Conservation (phyloP, 2,888 invertebrate species). For the Andrena haemorrhoa region DNA sequence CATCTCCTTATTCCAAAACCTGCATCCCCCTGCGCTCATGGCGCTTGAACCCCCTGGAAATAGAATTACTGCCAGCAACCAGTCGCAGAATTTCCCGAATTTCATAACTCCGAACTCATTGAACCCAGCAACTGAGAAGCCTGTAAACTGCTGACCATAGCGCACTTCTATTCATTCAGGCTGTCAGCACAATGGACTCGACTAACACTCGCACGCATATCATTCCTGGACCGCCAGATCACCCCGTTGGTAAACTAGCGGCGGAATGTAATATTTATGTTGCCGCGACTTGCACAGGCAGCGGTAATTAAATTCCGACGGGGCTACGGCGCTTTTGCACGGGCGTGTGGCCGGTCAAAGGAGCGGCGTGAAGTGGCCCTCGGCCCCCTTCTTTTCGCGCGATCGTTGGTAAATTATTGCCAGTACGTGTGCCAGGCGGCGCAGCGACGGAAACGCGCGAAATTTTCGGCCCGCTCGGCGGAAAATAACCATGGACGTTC, state of each 20-base stretch:
- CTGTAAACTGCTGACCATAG: too few species aligned
- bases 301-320: constrained; percentile 6
- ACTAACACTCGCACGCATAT: too few species aligned
- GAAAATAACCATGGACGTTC: constrained; percentile 48
- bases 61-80: neutral
- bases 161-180: too few species aligned
- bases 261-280: neutral
- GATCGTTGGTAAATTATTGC: constrained; percentile 38
- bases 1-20: neutral
- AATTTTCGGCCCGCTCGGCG: constrained; percentile 24
- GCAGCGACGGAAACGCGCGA: constrained; percentile 26
- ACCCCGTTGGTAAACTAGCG: too few species aligned
- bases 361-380: neutral
- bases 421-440: constrained; percentile 5
- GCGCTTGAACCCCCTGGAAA: neutral
- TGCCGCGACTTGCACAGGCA: neutral
- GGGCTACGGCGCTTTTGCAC: neutral
- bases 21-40: neutral
- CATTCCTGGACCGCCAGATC: too few species aligned
- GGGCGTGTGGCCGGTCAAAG: constrained; percentile 3
- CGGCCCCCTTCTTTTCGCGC: constrained; percentile 23
- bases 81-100: neutral
- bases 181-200: too few species aligned
- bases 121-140: neutral
- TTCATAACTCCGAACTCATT: neutral